Base-by-base conservation (phyloP, 2,113 vertebrate genomes). In the Theristicus caerulescens region DNA sequence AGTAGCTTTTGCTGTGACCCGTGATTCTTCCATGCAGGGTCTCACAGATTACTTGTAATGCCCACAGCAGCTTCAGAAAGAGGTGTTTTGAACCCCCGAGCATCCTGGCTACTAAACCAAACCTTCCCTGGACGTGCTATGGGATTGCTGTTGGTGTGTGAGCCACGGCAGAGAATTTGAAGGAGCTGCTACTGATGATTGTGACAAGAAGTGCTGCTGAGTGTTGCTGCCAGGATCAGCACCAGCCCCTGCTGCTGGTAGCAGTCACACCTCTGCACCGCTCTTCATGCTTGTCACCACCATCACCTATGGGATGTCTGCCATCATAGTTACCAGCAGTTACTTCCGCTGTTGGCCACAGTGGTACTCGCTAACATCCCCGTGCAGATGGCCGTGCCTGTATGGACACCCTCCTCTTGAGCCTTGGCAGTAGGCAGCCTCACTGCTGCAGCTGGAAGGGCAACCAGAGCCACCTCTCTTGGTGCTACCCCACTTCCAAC, bases 81-180 rank as follows among this genome's bases (percentile, higher is more conserved):
- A 90, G 40, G 25, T 26, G 19, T 2, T 2, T 64, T 31, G 47
- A 86, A 47, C 7, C 13, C 9, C 5, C 0, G 0, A 40, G 16
- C 4, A 1, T 52, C 49, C n/a, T 58, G 19, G 38, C 26, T 70
- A 12, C 77, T 59, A 42, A 86, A 54, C 44, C 2, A 4, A 59
- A 24, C n/a, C 38, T 73, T 49, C 3, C 38, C 38, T 52, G 66
- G 66, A 54, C 3, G 4, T 38, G 61, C 14, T 46, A 13, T 49
- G 57, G 67, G 78, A 49, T 79, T 74, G 72, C 66, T 74, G 24
- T 5, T 54, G 86, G 72, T 26, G 12, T 31, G 26, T 26, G 65
- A 42, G 44, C 49, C 49, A 49, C 4, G 3, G 71, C n/a, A n/a
- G 46, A 40, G 73, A 59, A 59, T 59, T 14, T 19, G 65, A 52